Base-by-base conservation (phyloP, 1,140 invertebrate genomes). In the Drosophila ohnishii region DNA sequence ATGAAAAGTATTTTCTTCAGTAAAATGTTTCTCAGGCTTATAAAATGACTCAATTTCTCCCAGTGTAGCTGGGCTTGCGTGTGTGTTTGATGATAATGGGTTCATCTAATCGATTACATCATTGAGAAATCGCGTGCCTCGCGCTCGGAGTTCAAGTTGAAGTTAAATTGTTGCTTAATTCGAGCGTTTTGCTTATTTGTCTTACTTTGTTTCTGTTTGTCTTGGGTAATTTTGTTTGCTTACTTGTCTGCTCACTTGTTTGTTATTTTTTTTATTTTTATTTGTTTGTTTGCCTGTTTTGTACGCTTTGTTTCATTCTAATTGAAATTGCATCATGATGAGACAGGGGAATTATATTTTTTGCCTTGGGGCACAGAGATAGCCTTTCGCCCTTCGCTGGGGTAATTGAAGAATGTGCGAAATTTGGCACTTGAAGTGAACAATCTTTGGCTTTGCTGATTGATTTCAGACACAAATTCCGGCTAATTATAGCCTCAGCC, bases 151-250 rank as follows among this genome's bases (percentile, higher is more conserved):
- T 88, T 84, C 80, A 88, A 88, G 77, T 87, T 88, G 79, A 87
- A 83, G 69, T 78, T 83, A 70, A 87, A 87, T 87, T 80, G 76
- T 63, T 51, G 61, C 61, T 72, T 87, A 83, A 83, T 88, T 61
- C 53, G 64, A 71, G 60, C 72, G 73, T 70, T 85, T 82, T 77
- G 72, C 61, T 67, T 76, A 79, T 78, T 85, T 71, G 67, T 70
- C 67, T 59, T 58, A 48, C 42, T 39, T 30, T 45, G 57, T 55
- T 55, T 67, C 16, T 42, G 22, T 73, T 73, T 66, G 65, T 70
- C 67, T 64, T 62, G 48, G 25, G 50, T 47, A 55, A 62, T 80
- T 73, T 79, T 72, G 74, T 75, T 50, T 67, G 75, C 37, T 72
- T 66, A 65, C 71, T 71, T 81, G 64, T 77, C 63, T 69, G 78